These are phyloP conservation scores for Paratilapia polleni DNA, from an alignment of 2,113 vertebrate genomes.

Conservation along the genomic window DNA sequence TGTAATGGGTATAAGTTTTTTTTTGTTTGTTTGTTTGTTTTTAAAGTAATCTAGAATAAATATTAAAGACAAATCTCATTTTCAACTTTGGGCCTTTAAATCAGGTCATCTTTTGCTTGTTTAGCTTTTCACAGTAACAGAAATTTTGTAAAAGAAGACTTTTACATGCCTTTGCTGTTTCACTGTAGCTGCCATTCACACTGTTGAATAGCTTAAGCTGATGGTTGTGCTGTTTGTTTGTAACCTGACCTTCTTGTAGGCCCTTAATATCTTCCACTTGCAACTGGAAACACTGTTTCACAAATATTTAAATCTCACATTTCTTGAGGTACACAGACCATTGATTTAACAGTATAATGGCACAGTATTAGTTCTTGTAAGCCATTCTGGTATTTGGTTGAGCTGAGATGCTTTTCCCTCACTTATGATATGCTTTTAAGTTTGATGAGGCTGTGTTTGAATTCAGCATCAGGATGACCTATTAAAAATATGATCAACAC, in stretches of 20 bases:
- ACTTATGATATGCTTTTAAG: not conserved
- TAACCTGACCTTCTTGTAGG: not conserved
- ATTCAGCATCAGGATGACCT: not conserved
- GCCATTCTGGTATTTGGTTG: not conserved
- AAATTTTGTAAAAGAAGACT: not conserved
- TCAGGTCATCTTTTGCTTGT: fast-evolving
- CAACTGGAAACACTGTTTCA: not conserved
- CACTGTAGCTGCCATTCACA: not conserved
- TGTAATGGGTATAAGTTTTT: not conserved
- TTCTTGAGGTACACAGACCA: not conserved
- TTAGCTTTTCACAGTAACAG: not conserved
- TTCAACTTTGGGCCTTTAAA: not conserved
- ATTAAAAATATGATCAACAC: too few species aligned
- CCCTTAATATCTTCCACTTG: not conserved
- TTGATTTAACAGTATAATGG: not conserved
- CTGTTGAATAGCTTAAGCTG: not conserved
- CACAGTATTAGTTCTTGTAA: not conserved
- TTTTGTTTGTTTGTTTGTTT: too few species aligned
- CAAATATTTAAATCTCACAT: not conserved
- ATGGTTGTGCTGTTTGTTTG: not conserved
- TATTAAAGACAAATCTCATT: not conserved
- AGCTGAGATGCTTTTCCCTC: not conserved
- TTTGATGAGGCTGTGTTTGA: too few species aligned
- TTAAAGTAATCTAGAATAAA: not conserved
- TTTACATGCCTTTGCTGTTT: not conserved